Evolutionary conservation across 1,140 invertebrate species (phyloP).

Genomic region (Helicoverpa armigera): DNA sequence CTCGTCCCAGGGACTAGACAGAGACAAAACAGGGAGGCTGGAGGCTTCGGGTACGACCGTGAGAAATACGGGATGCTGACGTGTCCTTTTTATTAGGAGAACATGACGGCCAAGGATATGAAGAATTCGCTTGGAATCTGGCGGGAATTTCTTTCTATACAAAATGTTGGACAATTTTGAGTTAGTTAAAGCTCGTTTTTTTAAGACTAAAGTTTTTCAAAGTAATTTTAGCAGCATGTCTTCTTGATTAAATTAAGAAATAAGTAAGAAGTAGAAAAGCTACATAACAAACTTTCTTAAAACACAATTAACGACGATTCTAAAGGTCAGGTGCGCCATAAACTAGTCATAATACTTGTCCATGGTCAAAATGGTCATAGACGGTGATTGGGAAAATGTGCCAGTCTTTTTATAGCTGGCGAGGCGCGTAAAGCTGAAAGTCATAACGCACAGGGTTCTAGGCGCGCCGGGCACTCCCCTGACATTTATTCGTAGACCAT

Average conservation of each 20-base stretch:
- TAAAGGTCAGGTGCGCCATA: constrained; percentile 24
- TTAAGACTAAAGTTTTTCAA: too few relatives aligned
- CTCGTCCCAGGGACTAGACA: constrained; percentile 63
- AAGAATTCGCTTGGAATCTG: constrained; percentile 11
- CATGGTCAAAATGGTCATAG: constrained; percentile 48
- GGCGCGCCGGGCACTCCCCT: constrained; percentile 80
- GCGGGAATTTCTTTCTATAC: constrained; percentile 5
- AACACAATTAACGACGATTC: background rate
- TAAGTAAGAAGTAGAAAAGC: too few relatives aligned
- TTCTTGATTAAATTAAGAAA: too few relatives aligned
- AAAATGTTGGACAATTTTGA: background rate
- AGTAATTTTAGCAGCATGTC: too few relatives aligned
- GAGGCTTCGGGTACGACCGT: constrained; percentile 73
- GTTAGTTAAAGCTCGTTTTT: too few relatives aligned
- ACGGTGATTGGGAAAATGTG: constrained; percentile 51
- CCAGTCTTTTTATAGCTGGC: constrained; percentile 54
- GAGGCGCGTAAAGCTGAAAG: constrained; percentile 59
- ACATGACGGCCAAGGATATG: constrained; percentile 53
- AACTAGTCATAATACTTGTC: constrained; percentile 23
- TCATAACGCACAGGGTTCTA: constrained; percentile 63
- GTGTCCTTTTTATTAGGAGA: constrained; percentile 70
- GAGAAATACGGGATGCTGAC: constrained; percentile 80
- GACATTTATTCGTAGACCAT: constrained; percentile 83
- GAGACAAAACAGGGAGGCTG: constrained; percentile 59
- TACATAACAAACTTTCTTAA: background rate